These are phyloP conservation scores for Psix sp. DNA, from an alignment of 1,140 invertebrate species.

Conservation along the genomic window DNA sequence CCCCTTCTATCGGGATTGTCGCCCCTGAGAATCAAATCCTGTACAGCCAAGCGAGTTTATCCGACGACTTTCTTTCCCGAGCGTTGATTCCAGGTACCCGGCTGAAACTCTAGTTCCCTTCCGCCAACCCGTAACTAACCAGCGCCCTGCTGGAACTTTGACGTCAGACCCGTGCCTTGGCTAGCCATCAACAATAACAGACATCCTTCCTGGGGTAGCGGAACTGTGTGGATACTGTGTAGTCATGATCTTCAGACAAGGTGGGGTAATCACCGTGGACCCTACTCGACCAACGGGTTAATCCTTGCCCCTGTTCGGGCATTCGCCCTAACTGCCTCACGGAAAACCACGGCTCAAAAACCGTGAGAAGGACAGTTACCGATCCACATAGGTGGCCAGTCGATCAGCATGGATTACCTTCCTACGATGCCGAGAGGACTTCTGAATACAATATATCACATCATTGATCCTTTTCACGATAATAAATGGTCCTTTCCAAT, in stretches of 20 bases:
- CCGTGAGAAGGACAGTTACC: conserved; percentile 3
- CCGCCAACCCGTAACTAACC: not conserved
- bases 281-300: no score
- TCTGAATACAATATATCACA: conserved; percentile 16
- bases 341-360: conserved; percentile 5
- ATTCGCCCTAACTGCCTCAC: no score
- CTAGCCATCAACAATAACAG: not conserved
- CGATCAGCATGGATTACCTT: conserved; percentile 11
- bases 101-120: not conserved
- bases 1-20: conserved; percentile 1
- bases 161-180: not conserved
- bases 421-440: conserved; percentile 2
- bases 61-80: conserved; percentile 2
- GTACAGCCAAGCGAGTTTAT: not conserved
- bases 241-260: not conserved
- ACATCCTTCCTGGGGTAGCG: not conserved
- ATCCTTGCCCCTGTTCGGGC: no score
- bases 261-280: not conserved
- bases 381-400: conserved; percentile 10
- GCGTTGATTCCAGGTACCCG: not conserved
- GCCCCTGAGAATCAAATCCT: not conserved
- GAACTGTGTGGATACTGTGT: not conserved
- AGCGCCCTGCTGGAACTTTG: not conserved
- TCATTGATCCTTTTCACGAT: conserved; percentile 19
- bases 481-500: conserved; percentile 12